Percentiles rank a stretch among this genome's conserved stretches.
Conservation (phyloP, 2,113 vertebrate species). For the Boulengeromyrus knoepffleri region DNA sequence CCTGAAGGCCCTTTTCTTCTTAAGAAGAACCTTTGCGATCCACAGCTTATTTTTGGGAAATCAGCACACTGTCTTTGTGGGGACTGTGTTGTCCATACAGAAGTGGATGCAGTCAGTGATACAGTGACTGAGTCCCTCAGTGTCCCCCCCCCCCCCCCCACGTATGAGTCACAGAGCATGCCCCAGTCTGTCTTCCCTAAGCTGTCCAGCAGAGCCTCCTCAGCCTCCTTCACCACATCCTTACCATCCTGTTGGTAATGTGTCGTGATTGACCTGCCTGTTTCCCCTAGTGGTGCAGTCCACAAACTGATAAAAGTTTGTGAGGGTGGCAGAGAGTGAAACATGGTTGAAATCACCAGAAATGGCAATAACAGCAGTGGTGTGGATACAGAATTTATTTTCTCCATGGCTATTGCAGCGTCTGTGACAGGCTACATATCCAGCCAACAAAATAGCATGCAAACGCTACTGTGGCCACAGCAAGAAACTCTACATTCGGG, state of each 20-base stretch:
- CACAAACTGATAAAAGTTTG: background rate
- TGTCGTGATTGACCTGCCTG: background rate
- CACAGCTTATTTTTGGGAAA: background rate
- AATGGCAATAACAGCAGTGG: background rate
- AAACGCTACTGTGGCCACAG: background rate
- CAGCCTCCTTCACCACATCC: background rate
- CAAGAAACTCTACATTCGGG: background rate
- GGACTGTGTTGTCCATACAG: background rate
- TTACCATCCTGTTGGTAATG: background rate
- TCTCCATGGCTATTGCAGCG: background rate
- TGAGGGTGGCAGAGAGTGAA: background rate
- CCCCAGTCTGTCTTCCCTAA: background rate
- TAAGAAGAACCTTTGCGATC: background rate
- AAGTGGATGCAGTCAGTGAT: background rate
- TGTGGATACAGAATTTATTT: background rate
- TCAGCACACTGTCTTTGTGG: background rate
- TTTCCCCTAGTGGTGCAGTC: background rate
- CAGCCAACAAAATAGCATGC: background rate
- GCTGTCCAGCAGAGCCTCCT: background rate
- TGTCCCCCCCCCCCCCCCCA: too few species aligned
- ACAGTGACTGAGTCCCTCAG: too few species aligned
- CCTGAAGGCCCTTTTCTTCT: background rate
- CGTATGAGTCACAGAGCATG: background rate
- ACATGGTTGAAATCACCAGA: background rate
- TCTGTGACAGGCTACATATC: background rate